Conservation (phyloP, 2,797 vertebrate genomes). For the Mormyrus proboscirostris region DNA sequence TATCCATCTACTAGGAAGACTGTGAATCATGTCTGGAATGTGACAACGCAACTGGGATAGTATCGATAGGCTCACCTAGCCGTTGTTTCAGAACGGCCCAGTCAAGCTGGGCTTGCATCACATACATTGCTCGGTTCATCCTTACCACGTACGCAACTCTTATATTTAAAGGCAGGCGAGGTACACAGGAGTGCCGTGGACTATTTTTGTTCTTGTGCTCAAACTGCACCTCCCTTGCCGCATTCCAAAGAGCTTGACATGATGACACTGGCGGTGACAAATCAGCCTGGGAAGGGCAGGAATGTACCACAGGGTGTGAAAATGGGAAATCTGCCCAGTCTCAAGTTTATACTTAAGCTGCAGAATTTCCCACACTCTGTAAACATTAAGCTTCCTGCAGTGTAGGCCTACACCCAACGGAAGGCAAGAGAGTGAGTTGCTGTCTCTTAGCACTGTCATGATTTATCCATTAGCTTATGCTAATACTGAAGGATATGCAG, state of each 20-base stretch:
- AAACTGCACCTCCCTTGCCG: background rate
- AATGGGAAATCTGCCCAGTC: background rate
- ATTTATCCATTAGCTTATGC: background rate
- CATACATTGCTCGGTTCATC: background rate
- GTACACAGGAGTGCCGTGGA: background rate
- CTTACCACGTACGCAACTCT: background rate
- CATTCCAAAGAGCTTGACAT: background rate
- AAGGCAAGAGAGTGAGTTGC: background rate
- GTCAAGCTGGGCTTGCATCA: slow-evolving; percentile 9
- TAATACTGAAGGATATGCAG: background rate
- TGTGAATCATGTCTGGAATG: background rate
- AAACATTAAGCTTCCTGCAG: background rate
- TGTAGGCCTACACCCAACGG: background rate
- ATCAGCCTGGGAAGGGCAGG: background rate
- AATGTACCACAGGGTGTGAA: background rate
- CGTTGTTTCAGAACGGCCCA: background rate
- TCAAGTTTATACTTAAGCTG: background rate
- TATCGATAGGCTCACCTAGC: background rate
- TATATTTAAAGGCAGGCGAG: background rate
- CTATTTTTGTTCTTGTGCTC: background rate
- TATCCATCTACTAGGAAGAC: background rate
- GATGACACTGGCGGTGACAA: background rate
- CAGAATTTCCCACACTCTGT: background rate
- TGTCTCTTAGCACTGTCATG: background rate
- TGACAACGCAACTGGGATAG: background rate